Conservation (phyloP, 2,113 vertebrate species). For the Macquaria ambigua region DNA sequence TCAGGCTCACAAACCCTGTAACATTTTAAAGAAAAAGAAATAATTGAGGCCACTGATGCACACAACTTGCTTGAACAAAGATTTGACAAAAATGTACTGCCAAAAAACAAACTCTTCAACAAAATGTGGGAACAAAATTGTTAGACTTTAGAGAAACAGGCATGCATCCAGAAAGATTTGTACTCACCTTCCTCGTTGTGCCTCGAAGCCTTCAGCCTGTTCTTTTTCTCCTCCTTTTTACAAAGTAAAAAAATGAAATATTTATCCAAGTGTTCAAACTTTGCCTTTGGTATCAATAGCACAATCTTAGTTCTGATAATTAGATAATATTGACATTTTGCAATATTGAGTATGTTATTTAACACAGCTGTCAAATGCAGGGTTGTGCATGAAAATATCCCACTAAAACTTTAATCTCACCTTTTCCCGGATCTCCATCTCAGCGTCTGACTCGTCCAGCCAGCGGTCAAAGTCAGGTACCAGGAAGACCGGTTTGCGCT, state of each 20-base stretch:
- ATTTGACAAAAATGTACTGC: not conserved
- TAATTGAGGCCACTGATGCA: not conserved
- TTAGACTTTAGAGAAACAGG: not conserved
- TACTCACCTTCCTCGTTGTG: slow-evolving; percentile 90
- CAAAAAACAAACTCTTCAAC: not conserved
- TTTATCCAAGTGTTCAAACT: not conserved
- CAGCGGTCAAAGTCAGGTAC: slow-evolving; percentile 96
- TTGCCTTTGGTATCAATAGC: not conserved
- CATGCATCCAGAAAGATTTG: not conserved
- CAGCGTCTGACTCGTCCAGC: slow-evolving; percentile 96
- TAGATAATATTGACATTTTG: not conserved
- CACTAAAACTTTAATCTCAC: slow-evolving; percentile 68
- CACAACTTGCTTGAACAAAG: not conserved
- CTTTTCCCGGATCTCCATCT: slow-evolving; percentile 94
- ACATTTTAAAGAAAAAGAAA: slow-evolving; percentile 10
- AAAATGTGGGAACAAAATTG: not conserved
- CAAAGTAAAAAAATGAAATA: slow-evolving; percentile 48
- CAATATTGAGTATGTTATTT: not conserved
- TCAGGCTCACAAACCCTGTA: slow-evolving; percentile 86
- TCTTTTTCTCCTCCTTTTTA: slow-evolving; percentile 91
- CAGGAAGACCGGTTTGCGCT: slow-evolving; percentile 92
- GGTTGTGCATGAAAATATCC: not conserved
- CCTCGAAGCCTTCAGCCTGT: slow-evolving; percentile 87
- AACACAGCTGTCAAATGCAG: not conserved
- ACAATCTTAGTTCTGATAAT: not conserved